phyloP scores from a whole-genome alignment of 2,888 invertebrate genomes.

The Nemurella pictetii region DNA sequence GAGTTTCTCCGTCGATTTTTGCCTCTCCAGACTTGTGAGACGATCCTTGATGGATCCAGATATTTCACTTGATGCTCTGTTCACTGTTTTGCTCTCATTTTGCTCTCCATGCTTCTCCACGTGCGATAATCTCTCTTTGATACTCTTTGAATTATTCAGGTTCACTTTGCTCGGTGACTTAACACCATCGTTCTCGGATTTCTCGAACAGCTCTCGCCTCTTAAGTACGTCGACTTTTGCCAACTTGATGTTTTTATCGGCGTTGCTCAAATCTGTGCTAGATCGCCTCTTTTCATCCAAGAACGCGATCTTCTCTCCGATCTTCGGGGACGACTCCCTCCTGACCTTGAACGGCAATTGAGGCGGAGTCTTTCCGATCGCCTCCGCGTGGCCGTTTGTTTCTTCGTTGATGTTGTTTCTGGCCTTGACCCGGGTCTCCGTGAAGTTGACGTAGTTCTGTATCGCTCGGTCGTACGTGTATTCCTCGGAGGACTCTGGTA shows the following conservation, averaged over 20 bases:
- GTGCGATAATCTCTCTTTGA: slow-evolving; percentile 58
- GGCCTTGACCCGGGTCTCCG: slow-evolving; percentile 64
- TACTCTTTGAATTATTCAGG: slow-evolving; percentile 67
- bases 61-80: slow-evolving; percentile 19
- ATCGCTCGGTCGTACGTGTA: slow-evolving; percentile 88
- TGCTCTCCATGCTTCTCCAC: slow-evolving; percentile 46
- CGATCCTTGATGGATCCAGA: slow-evolving; percentile 48
- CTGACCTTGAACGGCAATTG: slow-evolving; percentile 44
- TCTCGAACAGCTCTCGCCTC: slow-evolving; percentile 81
- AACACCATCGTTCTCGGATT: slow-evolving; percentile 45
- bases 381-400: slow-evolving; percentile 32
- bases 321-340: slow-evolving; percentile 56
- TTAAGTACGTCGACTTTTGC: slow-evolving; percentile 78
- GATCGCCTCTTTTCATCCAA: slow-evolving; percentile 55
- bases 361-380: slow-evolving; percentile 41
- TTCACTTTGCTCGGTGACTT: slow-evolving; percentile 49
- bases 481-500: slow-evolving; percentile 69
- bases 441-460: slow-evolving; percentile 75
- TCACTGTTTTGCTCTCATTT: not conserved
- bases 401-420: slow-evolving; percentile 56
- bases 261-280: slow-evolving; percentile 53
- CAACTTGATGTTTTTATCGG: slow-evolving; percentile 60
- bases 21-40: slow-evolving; percentile 41
- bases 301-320: slow-evolving; percentile 65
- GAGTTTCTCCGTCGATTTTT: slow-evolving; percentile 33